Percentiles rank a stretch among this genome's conserved stretches.
Conservation (phyloP, 2,888 invertebrate species). For the Erpobdella octoculata region DNA sequence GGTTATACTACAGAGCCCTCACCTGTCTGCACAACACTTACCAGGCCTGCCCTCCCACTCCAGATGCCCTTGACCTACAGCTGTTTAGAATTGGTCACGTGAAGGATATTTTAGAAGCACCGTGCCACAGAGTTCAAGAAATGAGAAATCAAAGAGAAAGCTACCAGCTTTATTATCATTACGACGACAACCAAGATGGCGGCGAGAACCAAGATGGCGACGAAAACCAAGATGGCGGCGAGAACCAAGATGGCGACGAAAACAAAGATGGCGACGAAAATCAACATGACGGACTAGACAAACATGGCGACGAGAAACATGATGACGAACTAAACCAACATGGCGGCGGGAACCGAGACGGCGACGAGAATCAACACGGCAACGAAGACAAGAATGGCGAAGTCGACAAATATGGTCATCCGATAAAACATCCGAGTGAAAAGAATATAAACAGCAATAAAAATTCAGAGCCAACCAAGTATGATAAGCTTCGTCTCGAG, state of each 20-base stretch:
- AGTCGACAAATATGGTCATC: not conserved
- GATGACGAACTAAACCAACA: not conserved
- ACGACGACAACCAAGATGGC: not conserved
- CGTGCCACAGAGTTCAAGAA: not conserved
- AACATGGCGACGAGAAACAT: not conserved
- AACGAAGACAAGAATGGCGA: not conserved
- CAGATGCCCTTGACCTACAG: not conserved
- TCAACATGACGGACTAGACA: not conserved
- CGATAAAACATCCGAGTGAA: too few species aligned
- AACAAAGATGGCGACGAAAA: not conserved
- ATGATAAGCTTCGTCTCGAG: too few species aligned
- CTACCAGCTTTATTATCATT: not conserved
- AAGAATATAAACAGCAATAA: too few species aligned
- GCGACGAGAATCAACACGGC: not conserved
- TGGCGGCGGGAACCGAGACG: not conserved
- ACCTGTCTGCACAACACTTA: not conserved
- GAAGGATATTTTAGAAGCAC: not conserved
- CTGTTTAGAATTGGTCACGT: not conserved
- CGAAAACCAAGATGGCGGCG: not conserved
- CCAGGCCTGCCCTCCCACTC: not conserved
- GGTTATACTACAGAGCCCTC: not conserved
- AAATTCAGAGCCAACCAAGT: too few species aligned
- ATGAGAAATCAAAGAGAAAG: not conserved
- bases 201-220: not conserved
- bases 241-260: not conserved